A percentile compares a stretch with the other conserved stretches of the same genome.
These are phyloP conservation scores for Oscheius sp. DNA, from an alignment of 2,888 invertebrate genomes.

Conservation along the genomic window DNA sequence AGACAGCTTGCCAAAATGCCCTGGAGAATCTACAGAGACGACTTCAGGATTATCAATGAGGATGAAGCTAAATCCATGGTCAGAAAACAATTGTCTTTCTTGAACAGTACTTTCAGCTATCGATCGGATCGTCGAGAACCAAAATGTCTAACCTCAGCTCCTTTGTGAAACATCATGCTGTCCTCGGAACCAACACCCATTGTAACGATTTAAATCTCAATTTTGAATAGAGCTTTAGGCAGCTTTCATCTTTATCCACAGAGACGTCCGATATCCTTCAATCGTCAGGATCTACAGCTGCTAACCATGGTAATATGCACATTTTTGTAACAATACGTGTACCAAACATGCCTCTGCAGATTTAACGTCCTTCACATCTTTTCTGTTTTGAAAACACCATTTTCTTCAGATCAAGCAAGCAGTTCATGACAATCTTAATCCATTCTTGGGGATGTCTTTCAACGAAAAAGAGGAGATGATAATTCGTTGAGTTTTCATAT, in stretches of 20 bases:
- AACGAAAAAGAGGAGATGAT: slow-evolving; percentile 72
- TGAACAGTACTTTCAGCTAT: slow-evolving; percentile 46
- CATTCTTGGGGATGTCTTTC: slow-evolving; percentile 84
- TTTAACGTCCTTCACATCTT: no score
- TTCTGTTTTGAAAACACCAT: not conserved
- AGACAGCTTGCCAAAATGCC: slow-evolving; percentile 64
- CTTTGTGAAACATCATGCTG: slow-evolving; percentile 70
- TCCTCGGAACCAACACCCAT: slow-evolving; percentile 71
- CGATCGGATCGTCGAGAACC: slow-evolving; percentile 68
- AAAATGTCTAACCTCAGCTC: slow-evolving; percentile 70
- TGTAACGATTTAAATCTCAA: slow-evolving; percentile 34
- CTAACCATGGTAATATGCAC: slow-evolving; percentile 41
- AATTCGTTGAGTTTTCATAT: slow-evolving; percentile 18
- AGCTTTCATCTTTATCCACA: slow-evolving; percentile 71
- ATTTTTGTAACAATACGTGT: no score
- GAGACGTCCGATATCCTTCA: slow-evolving; percentile 65
- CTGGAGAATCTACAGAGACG: slow-evolving; percentile 70
- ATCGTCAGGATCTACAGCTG: slow-evolving; percentile 62
- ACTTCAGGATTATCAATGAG: slow-evolving; percentile 67
- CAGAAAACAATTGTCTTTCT: not conserved
- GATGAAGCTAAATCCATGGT: slow-evolving; percentile 72
- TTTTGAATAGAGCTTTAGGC: no score
- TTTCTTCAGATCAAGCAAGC: slow-evolving; percentile 83
- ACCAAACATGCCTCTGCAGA: no score
- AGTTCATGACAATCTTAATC: slow-evolving; percentile 95